Conservation (phyloP, 2,797 vertebrate species). For the Sebastes vulpes region DNA sequence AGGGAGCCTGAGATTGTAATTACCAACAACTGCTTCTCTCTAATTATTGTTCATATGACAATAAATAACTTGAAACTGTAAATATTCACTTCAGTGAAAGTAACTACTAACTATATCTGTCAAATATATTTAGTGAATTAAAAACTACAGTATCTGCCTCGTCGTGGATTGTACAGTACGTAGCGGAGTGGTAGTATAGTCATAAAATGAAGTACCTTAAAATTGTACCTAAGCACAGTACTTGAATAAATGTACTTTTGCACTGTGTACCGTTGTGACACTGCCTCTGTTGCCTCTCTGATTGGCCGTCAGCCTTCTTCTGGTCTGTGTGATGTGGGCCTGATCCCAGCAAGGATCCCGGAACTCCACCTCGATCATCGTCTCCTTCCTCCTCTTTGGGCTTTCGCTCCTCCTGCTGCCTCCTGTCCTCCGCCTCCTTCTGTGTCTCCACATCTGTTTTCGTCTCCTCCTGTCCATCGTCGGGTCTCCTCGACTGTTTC, state of each 20-base stretch:
- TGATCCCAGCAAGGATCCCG: not conserved
- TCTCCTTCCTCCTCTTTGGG: constrained; percentile 70
- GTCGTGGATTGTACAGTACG: no score
- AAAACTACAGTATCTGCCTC: not conserved
- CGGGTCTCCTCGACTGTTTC: not conserved
- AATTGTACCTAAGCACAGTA: not conserved
- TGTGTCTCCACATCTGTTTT: not conserved
- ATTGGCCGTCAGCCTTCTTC: constrained; percentile 33
- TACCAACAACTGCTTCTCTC: no score
- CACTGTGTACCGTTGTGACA: constrained; percentile 73
- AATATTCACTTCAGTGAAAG: no score
- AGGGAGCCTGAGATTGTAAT: no score
- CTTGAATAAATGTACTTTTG: not conserved
- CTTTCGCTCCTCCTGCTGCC: constrained; percentile 40
- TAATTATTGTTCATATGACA: no score
- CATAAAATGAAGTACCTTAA: not conserved
- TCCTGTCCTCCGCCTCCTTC: constrained; percentile 37
- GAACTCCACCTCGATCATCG: constrained; percentile 64
- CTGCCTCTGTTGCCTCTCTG: constrained; percentile 68
- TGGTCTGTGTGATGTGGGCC: not conserved
- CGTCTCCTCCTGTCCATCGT: not conserved
- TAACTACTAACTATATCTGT: no score
- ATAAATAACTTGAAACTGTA: no score
- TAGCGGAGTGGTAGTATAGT: not conserved
- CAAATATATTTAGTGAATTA: no score